phyloP scores from a whole-genome alignment of 1,140 invertebrate genomes.

The Periplaneta americana region DNA sequence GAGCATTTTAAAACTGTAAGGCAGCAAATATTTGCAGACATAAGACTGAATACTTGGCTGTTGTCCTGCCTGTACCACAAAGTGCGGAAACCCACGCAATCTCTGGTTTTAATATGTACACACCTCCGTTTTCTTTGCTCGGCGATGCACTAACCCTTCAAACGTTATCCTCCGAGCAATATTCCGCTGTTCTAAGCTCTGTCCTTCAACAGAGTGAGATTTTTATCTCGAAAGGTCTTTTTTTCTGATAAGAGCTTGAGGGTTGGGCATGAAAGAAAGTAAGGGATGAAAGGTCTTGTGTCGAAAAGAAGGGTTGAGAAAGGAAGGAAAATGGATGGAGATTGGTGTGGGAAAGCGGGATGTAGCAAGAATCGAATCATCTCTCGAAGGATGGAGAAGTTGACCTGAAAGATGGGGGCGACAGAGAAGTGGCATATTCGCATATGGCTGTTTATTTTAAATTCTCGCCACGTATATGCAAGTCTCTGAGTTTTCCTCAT shows the following conservation, averaged over 20 bases:
- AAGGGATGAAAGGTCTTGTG: not conserved
- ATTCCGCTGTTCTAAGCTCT: not conserved
- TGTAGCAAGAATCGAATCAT: not conserved
- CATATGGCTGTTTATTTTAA: not conserved
- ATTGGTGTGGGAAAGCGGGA: not conserved
- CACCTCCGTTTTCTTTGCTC: too few relatives aligned
- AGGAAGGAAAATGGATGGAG: not conserved
- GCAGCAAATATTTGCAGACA: too few relatives aligned
- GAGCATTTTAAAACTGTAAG: too few relatives aligned
- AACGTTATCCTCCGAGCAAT: too few relatives aligned
- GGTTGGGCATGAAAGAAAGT: not conserved
- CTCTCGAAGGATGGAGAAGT: not conserved
- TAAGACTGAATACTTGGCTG: too few relatives aligned
- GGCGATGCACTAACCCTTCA: too few relatives aligned
- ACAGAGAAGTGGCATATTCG: too few relatives aligned
- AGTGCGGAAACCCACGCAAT: too few relatives aligned
- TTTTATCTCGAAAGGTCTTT: not conserved
- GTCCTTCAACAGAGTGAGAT: not conserved
- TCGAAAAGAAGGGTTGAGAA: not conserved
- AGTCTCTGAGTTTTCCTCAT: not conserved
- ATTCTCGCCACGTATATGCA: not conserved
- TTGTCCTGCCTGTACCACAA: too few relatives aligned
- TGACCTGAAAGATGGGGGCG: not conserved
- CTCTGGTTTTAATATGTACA: too few relatives aligned
- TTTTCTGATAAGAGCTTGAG: not conserved